Base-by-base conservation (phyloP, 2,888 invertebrate species). In the Neuroscelio doddi region DNA sequence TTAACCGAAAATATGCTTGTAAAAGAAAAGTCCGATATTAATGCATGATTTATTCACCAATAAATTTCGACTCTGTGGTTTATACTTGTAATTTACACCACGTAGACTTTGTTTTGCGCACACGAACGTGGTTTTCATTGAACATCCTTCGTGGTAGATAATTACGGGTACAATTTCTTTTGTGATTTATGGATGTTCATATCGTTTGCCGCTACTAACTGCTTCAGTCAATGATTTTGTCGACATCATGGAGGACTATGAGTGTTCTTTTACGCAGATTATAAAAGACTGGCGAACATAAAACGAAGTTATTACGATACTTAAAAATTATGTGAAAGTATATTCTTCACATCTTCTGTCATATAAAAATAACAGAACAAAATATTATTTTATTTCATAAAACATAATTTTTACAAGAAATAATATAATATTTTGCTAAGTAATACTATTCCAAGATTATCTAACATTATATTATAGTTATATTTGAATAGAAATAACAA, bases 131-230 rank as follows among this genome's bases (percentile, higher is more conserved):
- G 58, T 47, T 52, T 36, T 55, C 55, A 58, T 62, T 62, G 67
- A 63, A 63, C 62, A 61, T 65, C 65, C 52, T 65, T 61, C 57
- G 63, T 67, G 51, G 63, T 52, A 63, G 67, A 67, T 67, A 63
- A 67, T 67, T 67, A 67, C 67, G 62, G 62, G 63, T 67, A 67
- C 67, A 67, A 67, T 67, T 67, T 63, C 62, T 66, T 66, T 63
- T 55, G 42, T 63, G 66, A 66, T 66, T 66, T 66, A 67, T 56
- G 59, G 51, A 32, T 51, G 55, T 66, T 58, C 58, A 58, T 62
- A 66, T 58, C 52, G 58, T 58, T 63, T 53, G 62, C 53, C 44
- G 50, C 26, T 41, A 49, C 62, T 42, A 58, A 53, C 55, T 51
- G 51, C 51, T 59, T 52, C 34, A 63, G 52, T 67, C 63, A 56